Evolutionary conservation across 2,888 invertebrate species (phyloP).

Genomic region (Sesia bembeciformis): DNA sequence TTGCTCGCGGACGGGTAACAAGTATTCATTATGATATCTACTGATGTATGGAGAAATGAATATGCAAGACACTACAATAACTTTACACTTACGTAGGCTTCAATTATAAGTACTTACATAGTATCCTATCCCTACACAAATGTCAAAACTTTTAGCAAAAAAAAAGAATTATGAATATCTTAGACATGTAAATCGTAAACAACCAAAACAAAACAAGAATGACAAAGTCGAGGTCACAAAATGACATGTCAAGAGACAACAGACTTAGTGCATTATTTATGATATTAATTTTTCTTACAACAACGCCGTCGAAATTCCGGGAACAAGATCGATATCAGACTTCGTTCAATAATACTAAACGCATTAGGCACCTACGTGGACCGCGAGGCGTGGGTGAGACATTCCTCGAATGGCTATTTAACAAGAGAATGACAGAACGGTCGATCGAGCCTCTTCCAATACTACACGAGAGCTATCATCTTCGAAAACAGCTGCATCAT

Average conservation of each 20-base stretch:
- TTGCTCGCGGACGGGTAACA: slow-evolving; percentile 33
- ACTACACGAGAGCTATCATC: slow-evolving; percentile 40
- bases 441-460: slow-evolving; percentile 23
- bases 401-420: slow-evolving; percentile 48
- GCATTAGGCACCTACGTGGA: slow-evolving; percentile 50
- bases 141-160: too few species aligned
- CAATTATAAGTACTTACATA: too few species aligned
- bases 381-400: slow-evolving; percentile 39
- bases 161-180: too few species aligned
- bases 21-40: slow-evolving; percentile 3
- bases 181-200: neutral
- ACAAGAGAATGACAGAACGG: slow-evolving; percentile 42
- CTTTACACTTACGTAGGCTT: too few species aligned
- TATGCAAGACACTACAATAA: too few species aligned
- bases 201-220: neutral
- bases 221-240: neutral
- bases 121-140: too few species aligned
- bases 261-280: slow-evolving; percentile 7
- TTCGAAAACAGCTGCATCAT: slow-evolving; percentile 55
- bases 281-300: slow-evolving; percentile 37
- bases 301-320: slow-evolving; percentile 37
- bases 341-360: slow-evolving; percentile 50
- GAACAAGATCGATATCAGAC: slow-evolving; percentile 53
- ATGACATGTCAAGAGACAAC: neutral
- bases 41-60: neutral